Percentiles rank a stretch among this genome's conserved stretches.
phyloP scores from a whole-genome alignment of 2,888 invertebrate genomes.

The Chrysolina oricalcia region DNA sequence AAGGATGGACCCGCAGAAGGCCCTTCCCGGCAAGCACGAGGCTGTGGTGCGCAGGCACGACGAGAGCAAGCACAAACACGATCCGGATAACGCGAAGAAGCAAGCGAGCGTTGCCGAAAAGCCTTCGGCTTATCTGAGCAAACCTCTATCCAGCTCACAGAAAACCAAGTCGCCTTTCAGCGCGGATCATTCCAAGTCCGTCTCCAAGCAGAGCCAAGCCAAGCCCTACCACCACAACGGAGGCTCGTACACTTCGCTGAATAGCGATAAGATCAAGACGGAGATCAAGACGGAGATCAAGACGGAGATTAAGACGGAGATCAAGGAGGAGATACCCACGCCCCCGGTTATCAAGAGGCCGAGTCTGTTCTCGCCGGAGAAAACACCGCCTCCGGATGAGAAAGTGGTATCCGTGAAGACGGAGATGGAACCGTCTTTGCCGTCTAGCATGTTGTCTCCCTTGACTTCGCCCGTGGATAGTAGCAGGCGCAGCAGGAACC shows the following conservation, averaged over 20 bases:
- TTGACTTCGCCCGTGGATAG: constrained; percentile 54
- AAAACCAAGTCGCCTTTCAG: constrained; percentile 67
- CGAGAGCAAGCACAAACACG: constrained; percentile 58
- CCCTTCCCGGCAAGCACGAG: constrained; percentile 57
- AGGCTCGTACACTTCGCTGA: constrained; percentile 34
- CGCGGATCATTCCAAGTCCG: constrained; percentile 67
- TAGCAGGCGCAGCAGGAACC: constrained; percentile 67
- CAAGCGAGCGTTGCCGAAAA: constrained; percentile 64
- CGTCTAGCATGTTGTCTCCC: constrained; percentile 57
- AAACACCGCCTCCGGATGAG: constrained; percentile 69
- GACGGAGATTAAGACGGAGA: constrained; percentile 22
- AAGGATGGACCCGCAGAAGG: constrained; percentile 61
- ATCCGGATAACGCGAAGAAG: constrained; percentile 64
- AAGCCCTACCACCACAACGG: constrained; percentile 35
- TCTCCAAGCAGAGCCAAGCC: constrained; percentile 62
- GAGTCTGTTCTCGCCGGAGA: constrained; percentile 81
- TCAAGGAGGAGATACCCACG: constrained; percentile 58
- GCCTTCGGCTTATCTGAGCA: constrained; percentile 62
- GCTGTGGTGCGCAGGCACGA: constrained; percentile 59
- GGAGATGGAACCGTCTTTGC: constrained; percentile 31
- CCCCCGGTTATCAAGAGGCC: constrained; percentile 72
- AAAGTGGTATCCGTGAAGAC: constrained; percentile 64
- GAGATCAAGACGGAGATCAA: constrained; percentile 6
- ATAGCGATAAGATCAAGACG: too few relatives aligned
- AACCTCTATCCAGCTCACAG: constrained; percentile 67